These are phyloP conservation scores for Tachina fera DNA, from an alignment of 2,888 invertebrate genomes.

Conservation along the genomic window DNA sequence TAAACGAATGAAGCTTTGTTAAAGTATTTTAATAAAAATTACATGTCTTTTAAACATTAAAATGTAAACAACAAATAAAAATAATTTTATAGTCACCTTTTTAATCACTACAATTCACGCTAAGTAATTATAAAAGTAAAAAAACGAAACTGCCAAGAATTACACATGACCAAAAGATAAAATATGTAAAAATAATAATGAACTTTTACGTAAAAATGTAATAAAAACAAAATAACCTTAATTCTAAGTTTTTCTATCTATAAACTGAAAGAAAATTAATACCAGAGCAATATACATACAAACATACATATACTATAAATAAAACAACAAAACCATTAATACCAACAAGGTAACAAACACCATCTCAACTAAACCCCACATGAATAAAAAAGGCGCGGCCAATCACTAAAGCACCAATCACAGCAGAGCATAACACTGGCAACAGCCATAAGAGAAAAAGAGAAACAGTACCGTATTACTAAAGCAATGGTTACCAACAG, in stretches of 20 bases:
- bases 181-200: constrained; percentile 36
- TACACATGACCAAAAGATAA: constrained; percentile 42
- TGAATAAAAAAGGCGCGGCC: constrained; percentile 72
- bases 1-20: neutral
- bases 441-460: constrained; percentile 31
- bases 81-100: constrained; percentile 9
- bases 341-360: constrained; percentile 19
- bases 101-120: constrained; percentile 67
- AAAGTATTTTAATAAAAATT: neutral
- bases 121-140: constrained; percentile 42
- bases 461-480: neutral
- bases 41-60: constrained; percentile 21
- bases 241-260: neutral
- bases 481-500: neutral
- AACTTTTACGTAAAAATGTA: constrained; percentile 58
- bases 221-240: constrained; percentile 36
- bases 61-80: constrained; percentile 12
- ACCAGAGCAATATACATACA: neutral
- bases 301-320: constrained; percentile 7
- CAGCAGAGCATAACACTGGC: neutral
- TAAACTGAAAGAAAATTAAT: constrained; percentile 51
- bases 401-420: constrained; percentile 71
- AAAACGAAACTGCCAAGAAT: constrained; percentile 23
- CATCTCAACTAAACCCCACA: constrained; percentile 49
- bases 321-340: constrained; percentile 9